phyloP scores from a whole-genome alignment of 2,113 vertebrate species.

The Gymnogyps californianus region DNA sequence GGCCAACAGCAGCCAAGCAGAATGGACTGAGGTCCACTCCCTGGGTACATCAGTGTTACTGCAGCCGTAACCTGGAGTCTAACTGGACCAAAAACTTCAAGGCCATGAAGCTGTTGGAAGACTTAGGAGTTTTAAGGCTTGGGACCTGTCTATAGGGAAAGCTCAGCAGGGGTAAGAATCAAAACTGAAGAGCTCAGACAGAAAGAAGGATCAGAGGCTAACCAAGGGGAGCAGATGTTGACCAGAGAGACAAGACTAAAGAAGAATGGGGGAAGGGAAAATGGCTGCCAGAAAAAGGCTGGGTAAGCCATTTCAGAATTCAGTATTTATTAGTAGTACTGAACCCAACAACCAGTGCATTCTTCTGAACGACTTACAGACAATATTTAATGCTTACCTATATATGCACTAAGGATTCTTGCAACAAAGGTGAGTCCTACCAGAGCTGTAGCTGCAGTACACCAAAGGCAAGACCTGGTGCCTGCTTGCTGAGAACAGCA shows the following conservation, averaged over 20 bases:
- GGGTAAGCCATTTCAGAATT: not conserved
- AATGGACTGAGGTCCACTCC: not conserved
- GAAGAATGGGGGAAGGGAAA: not conserved
- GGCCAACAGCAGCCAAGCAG: not conserved
- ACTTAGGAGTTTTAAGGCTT: not conserved
- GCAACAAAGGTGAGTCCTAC: not conserved
- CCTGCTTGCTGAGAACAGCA: not conserved
- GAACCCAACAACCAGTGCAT: not conserved
- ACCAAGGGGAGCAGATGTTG: not conserved
- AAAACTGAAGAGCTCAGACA: not conserved
- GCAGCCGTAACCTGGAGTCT: not conserved
- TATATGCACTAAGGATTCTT: not conserved
- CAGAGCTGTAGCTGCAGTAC: not conserved
- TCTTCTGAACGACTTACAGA: not conserved
- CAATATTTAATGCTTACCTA: not conserved
- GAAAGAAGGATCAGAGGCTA: not conserved
- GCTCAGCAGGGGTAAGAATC: not conserved
- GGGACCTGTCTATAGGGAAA: not conserved
- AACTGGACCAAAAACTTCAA: not conserved
- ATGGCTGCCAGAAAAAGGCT: not conserved
- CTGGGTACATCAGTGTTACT: not conserved
- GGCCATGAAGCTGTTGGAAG: not conserved
- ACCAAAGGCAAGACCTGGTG: not conserved
- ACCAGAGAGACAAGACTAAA: not conserved
- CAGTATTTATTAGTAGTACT: not conserved